Base-by-base conservation (phyloP, 2,113 vertebrate genomes). In the Hoplias malabaricus region DNA sequence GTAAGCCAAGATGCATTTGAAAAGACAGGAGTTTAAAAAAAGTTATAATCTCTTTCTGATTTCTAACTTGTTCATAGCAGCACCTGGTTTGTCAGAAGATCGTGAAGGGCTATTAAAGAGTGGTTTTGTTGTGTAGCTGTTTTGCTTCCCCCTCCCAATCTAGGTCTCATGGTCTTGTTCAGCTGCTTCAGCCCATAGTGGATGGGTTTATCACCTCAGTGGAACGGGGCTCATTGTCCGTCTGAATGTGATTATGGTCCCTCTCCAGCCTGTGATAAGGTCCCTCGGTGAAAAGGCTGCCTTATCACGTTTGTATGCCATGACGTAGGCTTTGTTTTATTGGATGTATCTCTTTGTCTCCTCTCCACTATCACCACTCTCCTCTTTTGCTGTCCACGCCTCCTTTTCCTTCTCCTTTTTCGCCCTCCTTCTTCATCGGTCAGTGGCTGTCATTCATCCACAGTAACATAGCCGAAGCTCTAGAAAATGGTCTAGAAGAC, bases 371-470 rank as follows among this genome's bases (percentile, higher is more conserved):
- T 84, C 84, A 0, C 63, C 82, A 14, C 16, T 53, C 25, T 1
- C 36, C 11, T 83, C 79, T 86, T 77, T 79, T 13, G 42, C n/a
- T 80, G 81, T 33, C 74, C 82, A 85, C 27, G 2, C 82, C 61
- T 53, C 83, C 92, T 93, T 90, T 89, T 84, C 56, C 54, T 70
- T 70, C 66, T 48, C 75, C 80, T 80, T 78, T 53, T 40, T 82
- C 65, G 81, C 33, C 42, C 38, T 57, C 69, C 57, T 54, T 46
- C 73, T 53, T 8, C 48, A 57, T 82, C 77, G 77, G 89, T 92
- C 88, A 84, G 85, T 90, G 90, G 88, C 88, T 88, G 92, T 93
- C 92, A 86, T 93, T 93, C 92, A 91, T 94, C 91, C 88, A 94
- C 93, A 91, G 88, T 91, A 91, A 88, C 87, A 90, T 84, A 83